phyloP scores from a whole-genome alignment of 2,113 vertebrate genomes.

The Brachirus orientalis region DNA sequence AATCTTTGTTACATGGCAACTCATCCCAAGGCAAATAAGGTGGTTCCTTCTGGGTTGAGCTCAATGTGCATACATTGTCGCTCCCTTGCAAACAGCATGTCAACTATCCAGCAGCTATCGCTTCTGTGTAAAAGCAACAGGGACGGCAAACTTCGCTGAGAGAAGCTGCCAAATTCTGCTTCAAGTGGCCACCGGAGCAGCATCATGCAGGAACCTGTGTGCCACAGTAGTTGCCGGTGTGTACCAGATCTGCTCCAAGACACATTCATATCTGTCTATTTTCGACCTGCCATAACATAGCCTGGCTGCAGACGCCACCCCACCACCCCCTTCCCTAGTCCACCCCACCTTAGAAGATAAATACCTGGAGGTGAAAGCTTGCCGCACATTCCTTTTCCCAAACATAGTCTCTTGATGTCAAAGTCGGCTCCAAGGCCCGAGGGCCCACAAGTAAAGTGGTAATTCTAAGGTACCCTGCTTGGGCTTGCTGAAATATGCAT shows the following conservation, averaged over 20 bases:
- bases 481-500: conserved; percentile 98
- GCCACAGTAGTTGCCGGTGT: conserved; percentile 25
- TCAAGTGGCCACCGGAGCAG: conserved; percentile 39
- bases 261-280: conserved; percentile 71
- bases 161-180: conserved; percentile 35
- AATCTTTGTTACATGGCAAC: conserved; percentile 58
- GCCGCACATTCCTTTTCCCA: conserved; percentile 94
- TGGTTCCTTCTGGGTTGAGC: conserved; percentile 32
- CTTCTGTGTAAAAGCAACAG: conserved; percentile 24
- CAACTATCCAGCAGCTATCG: conserved; percentile 32
- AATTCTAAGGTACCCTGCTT: conserved; percentile 92
- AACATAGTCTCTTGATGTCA: conserved; percentile 92
- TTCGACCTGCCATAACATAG: conserved; percentile 79
- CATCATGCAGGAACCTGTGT: conserved; percentile 24
- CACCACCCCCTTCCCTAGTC: conserved; percentile 62
- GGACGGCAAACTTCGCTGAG: conserved; percentile 44
- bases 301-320: conserved; percentile 70
- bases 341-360: conserved; percentile 87
- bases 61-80: conserved; percentile 36
- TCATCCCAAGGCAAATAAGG: conserved; percentile 62
- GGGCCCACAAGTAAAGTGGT: conserved; percentile 89
- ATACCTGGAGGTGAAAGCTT: conserved; percentile 94
- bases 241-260: conserved; percentile 48
- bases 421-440: conserved; percentile 91
- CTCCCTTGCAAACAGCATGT: conserved; percentile 40